These are phyloP conservation scores for Ancistrus triradiatus DNA, from an alignment of 2,113 vertebrate species.

Conservation along the genomic window DNA sequence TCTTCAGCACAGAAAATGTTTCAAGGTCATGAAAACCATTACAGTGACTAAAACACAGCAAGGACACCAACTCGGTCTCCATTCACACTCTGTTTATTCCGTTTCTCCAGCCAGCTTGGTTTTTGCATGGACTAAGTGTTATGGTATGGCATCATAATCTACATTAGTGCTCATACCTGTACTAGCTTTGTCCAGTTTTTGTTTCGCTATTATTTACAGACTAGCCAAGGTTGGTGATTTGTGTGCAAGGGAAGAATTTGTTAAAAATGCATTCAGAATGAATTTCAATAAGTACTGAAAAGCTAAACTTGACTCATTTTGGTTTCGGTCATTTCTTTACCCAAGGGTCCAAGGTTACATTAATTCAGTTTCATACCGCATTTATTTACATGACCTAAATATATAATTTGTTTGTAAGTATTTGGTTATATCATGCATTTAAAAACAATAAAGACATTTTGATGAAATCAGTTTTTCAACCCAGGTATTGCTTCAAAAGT, in stretches of 20 bases:
- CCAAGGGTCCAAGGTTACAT: background rate
- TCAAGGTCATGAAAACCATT: constrained; percentile 1
- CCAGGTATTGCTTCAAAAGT: background rate
- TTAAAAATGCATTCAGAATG: no score
- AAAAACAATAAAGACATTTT: constrained; percentile 47
- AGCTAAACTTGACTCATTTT: background rate
- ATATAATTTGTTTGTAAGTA: constrained; percentile 33
- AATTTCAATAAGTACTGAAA: no score
- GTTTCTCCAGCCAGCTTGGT: background rate
- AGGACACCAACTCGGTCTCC: background rate
- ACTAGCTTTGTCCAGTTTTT: constrained; percentile 2
- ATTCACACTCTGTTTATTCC: background rate
- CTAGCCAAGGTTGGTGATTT: background rate
- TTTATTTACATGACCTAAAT: constrained; percentile 23
- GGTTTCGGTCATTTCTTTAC: constrained; percentile 30
- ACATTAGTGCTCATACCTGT: constrained; percentile 5
- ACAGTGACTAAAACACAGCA: background rate
- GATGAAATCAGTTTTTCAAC: constrained; percentile 22
- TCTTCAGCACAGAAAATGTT: background rate
- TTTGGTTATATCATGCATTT: constrained; percentile 39
- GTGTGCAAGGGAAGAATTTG: no score
- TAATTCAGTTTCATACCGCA: background rate
- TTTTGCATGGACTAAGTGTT: constrained; percentile 3
- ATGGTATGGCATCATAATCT: constrained; percentile 16
- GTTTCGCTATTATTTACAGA: constrained; percentile 14